Percentiles rank a stretch among this genome's conserved stretches.
Evolutionary conservation across 1,140 invertebrate species (phyloP).

Genomic region (Sitobion miscanthi): DNA sequence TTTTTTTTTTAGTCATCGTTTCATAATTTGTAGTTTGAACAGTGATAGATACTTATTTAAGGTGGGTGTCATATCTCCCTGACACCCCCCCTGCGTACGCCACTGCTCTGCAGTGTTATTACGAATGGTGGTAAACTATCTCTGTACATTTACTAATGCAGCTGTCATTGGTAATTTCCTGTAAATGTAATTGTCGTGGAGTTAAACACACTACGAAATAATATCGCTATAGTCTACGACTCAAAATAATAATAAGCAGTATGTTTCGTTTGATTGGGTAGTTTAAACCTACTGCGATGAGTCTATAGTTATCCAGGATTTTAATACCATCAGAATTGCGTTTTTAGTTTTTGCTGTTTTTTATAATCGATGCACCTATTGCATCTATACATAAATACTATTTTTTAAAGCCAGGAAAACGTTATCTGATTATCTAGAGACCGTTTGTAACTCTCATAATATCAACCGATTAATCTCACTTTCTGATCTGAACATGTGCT

Average conservation of each 20-base stretch:
- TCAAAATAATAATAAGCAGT: not conserved
- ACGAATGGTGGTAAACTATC: not conserved
- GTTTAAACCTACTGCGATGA: not conserved
- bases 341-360: slow-evolving; percentile 7
- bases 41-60: no score
- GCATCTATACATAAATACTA: not conserved
- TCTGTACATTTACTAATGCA: not conserved
- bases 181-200: not conserved
- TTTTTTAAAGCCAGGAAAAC: not conserved
- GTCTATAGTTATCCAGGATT: not conserved
- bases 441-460: not conserved
- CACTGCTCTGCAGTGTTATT: not conserved
- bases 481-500: not conserved
- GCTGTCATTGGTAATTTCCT: slow-evolving; percentile 34
- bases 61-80: no score
- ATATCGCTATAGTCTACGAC: not conserved
- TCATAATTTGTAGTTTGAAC: no score
- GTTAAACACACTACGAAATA: not conserved
- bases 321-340: not conserved
- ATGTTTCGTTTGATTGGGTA: not conserved
- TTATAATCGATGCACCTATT: not conserved
- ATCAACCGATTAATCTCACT: not conserved
- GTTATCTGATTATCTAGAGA: not conserved
- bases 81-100: no score
- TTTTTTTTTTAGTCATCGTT: no score